A percentile compares a stretch with the other conserved stretches of the same genome.
Evolutionary conservation across 2,113 vertebrate genomes (phyloP).

Genomic region (Semicossyphus pulcher): DNA sequence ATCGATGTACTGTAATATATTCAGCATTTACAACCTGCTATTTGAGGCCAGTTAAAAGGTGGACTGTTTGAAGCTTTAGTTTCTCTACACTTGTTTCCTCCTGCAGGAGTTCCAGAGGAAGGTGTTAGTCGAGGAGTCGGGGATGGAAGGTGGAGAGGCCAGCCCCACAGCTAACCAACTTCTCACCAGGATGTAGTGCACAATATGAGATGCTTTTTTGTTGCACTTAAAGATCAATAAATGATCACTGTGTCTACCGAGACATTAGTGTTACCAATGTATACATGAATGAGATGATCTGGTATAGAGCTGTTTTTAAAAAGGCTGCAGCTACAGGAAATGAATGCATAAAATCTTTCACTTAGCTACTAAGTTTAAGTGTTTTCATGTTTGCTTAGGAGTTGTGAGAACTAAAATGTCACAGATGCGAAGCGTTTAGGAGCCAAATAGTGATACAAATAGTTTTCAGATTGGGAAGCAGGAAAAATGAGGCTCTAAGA

Average conservation of each 20-base stretch:
- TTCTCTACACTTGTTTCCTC: not conserved
- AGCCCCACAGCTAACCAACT: conserved; percentile 39
- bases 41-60: no score
- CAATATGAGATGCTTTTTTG: not conserved
- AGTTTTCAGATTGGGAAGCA: not conserved
- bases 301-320: not conserved
- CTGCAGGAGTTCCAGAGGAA: conserved; percentile 78
- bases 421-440: not conserved
- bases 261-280: not conserved
- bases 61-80: not conserved
- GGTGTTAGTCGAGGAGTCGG: conserved; percentile 72
- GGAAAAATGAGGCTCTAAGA: no score
- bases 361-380: no score
- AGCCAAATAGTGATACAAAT: not conserved
- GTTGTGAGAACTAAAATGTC: not conserved
- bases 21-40: no score
- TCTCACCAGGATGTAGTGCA: conserved; percentile 64
- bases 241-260: not conserved
- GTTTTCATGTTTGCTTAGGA: not conserved
- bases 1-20: no score
- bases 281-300: not conserved
- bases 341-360: not conserved
- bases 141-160: conserved; percentile 21
- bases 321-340: no score
- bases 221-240: conserved; percentile 22